phyloP scores from a whole-genome alignment of 1,140 invertebrate species.

The Maniola jurtina region DNA sequence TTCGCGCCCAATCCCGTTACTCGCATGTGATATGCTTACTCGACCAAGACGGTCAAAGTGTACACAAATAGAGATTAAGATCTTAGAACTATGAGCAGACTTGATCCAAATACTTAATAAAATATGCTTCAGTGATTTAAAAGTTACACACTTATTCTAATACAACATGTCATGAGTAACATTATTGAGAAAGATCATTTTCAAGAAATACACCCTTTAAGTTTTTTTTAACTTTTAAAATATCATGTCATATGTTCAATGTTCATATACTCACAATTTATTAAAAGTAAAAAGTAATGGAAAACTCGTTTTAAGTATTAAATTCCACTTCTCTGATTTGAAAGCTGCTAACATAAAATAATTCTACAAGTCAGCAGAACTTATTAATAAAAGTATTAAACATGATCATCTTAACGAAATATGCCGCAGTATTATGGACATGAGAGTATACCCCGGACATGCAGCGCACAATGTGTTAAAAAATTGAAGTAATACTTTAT shows the following conservation, averaged over 20 bases:
- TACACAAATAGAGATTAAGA: constrained; percentile 10
- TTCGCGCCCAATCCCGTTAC: constrained; percentile 27
- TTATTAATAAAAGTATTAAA: neutral
- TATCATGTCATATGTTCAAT: too few relatives aligned
- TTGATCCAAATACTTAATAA: too few relatives aligned
- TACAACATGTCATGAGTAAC: too few relatives aligned
- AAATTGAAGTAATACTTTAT: constrained; percentile 3
- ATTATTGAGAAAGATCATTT: too few relatives aligned
- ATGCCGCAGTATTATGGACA: neutral
- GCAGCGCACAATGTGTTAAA: neutral
- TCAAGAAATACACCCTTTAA: too few relatives aligned
- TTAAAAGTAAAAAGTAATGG: too few relatives aligned
- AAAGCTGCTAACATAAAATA: neutral
- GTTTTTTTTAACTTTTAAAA: too few relatives aligned
- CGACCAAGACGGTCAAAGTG: constrained; percentile 16
- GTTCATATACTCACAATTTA: neutral
- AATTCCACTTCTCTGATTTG: neutral
- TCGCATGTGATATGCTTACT: constrained; percentile 14
- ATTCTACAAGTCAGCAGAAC: constrained; percentile 1
- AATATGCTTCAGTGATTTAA: too few relatives aligned
- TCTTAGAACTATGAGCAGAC: neutral
- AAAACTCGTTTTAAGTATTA: too few relatives aligned
- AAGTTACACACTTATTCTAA: too few relatives aligned
- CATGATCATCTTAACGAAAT: neutral
- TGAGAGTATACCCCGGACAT: neutral